Evolutionary conservation across 1,140 invertebrate species (phyloP).

Genomic region (Pseudomyrmex cubaensis): DNA sequence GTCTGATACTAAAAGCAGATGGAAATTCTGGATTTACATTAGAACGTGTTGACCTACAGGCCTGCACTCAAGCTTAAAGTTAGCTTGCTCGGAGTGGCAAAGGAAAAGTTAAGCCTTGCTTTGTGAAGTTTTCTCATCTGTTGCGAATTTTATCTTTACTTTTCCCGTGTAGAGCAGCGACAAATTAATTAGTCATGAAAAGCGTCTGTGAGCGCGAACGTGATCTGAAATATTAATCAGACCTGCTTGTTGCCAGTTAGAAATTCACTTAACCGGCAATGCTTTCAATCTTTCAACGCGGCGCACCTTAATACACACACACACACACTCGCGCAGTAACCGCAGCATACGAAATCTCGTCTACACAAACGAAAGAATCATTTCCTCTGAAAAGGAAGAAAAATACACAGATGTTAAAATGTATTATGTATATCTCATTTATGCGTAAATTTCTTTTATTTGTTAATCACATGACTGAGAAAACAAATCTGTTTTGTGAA

Average conservation of each 20-base stretch:
- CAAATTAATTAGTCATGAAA: constrained; percentile 60
- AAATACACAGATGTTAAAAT: background rate
- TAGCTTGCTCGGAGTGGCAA: constrained; percentile 49
- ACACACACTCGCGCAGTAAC: background rate
- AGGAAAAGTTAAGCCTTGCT: constrained; percentile 61
- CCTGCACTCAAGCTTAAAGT: constrained; percentile 60
- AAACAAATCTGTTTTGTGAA: constrained; percentile 11
- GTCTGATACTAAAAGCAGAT: constrained; percentile 60
- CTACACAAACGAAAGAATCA: background rate
- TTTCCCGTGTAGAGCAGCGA: constrained; percentile 35
- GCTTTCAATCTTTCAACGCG: constrained; percentile 42
- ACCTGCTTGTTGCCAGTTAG: constrained; percentile 39
- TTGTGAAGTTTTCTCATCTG: constrained; percentile 60
- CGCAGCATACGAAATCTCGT: background rate
- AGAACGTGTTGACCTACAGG: constrained; percentile 59
- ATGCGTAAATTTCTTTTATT: background rate
- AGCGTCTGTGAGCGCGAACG: constrained; percentile 46
- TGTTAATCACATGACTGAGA: background rate
- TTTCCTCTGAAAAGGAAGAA: no score
- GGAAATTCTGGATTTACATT: constrained; percentile 61
- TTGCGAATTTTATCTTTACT: constrained; percentile 60
- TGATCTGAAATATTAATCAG: constrained; percentile 54
- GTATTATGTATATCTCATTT: background rate
- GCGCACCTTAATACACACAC: background rate
- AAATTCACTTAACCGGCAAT: constrained; percentile 54